These are phyloP conservation scores for Diceros bicornis DNA, from an alignment of 2,797 vertebrate species.

Conservation along the genomic window DNA sequence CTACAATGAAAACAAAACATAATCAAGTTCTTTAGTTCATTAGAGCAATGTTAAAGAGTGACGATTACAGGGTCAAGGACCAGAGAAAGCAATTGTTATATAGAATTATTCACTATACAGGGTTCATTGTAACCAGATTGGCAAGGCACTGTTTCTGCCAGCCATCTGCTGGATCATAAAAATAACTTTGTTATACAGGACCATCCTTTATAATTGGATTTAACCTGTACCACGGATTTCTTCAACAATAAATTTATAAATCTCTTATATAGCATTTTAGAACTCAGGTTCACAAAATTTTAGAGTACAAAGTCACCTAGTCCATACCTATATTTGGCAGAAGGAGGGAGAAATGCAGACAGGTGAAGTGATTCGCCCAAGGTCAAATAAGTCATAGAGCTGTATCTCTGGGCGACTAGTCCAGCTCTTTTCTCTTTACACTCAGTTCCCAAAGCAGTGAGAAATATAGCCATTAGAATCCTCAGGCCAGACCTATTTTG, in stretches of 20 bases:
- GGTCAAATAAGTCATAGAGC: constrained; percentile 60
- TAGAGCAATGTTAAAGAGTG: constrained; percentile 70
- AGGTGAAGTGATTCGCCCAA: constrained; percentile 59
- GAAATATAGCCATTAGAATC: constrained; percentile 47
- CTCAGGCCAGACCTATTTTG: constrained; percentile 38
- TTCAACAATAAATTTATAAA: constrained; percentile 76
- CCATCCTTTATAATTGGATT: constrained; percentile 76
- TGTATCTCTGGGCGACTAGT: constrained; percentile 9
- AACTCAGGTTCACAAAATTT: constrained; percentile 64
- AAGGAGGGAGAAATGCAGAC: constrained; percentile 58
- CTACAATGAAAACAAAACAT: constrained; percentile 68
- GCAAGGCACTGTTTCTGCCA: constrained; percentile 77
- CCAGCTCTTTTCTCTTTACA: constrained; percentile 20
- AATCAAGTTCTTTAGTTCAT: constrained; percentile 81
- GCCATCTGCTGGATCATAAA: constrained; percentile 81
- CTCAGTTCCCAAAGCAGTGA: constrained; percentile 48
- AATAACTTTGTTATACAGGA: constrained; percentile 82
- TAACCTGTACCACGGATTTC: constrained; percentile 75
- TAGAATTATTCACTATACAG: constrained; percentile 80
- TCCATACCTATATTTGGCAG: constrained; percentile 65
- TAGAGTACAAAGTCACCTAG: constrained; percentile 47
- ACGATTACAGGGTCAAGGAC: constrained; percentile 74
- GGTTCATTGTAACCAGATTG: constrained; percentile 82
- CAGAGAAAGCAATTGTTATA: constrained; percentile 78
- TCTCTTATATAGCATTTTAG: constrained; percentile 69